These are phyloP conservation scores for Parazoanthus swiftii DNA, from an alignment of 92 coral and sea anemone genomes.

Conservation along the genomic window DNA sequence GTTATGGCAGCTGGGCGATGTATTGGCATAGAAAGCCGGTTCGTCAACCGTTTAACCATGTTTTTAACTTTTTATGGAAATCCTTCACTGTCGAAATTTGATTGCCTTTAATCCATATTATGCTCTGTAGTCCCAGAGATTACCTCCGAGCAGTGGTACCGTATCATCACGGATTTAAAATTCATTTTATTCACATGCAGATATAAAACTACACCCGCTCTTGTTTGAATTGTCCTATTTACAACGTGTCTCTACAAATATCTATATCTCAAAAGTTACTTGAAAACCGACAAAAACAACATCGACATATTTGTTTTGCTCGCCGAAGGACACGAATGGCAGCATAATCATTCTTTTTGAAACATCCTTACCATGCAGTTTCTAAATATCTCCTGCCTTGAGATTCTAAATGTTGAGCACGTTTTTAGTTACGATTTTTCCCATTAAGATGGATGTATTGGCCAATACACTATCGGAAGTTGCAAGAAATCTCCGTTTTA, in stretches of 20 bases:
- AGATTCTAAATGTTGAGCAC: not conserved
- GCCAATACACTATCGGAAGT: too few relatives aligned
- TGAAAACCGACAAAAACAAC: not conserved
- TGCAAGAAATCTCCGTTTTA: not conserved
- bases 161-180: not conserved
- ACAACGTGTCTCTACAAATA: not conserved
- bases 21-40: too few relatives aligned
- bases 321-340: not conserved
- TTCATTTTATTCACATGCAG: slow-evolving; percentile 31
- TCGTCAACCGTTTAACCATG: too few relatives aligned
- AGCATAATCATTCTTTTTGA: too few relatives aligned
- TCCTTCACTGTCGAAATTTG: too few relatives aligned
- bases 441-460: too few relatives aligned
- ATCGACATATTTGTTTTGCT: not conserved
- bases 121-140: too few relatives aligned
- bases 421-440: not conserved
- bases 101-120: too few relatives aligned
- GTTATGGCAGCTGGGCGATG: too few relatives aligned
- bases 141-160: too few relatives aligned
- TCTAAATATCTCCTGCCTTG: not conserved
- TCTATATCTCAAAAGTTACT: not conserved
- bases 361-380: not conserved
- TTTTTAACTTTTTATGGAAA: too few relatives aligned
- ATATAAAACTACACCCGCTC: slow-evolving; percentile 34
- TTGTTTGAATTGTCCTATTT: slow-evolving; percentile 11